phyloP scores from a whole-genome alignment of 1,140 invertebrate species.

The Rhagoletis zephyria region DNA sequence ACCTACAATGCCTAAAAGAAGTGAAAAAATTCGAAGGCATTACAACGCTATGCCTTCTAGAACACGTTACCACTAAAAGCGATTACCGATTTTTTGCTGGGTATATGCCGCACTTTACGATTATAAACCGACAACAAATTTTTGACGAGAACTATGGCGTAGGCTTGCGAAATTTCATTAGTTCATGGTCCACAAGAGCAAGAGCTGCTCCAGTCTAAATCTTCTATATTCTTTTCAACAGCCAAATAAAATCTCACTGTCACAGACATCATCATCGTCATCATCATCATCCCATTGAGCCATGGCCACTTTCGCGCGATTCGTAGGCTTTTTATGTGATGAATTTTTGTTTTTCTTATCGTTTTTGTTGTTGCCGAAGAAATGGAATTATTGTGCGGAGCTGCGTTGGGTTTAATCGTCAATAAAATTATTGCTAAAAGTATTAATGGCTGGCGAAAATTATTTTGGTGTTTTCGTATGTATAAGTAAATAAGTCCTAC shows the following conservation, averaged over 20 bases:
- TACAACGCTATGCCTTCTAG: no score
- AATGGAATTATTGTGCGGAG: constrained; percentile 5
- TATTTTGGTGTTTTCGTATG: background rate
- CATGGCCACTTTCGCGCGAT: background rate
- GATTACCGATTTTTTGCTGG: no score
- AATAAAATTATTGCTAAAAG: constrained; percentile 42
- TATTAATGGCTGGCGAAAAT: background rate
- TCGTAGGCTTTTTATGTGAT: background rate
- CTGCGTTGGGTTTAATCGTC: constrained; percentile 34
- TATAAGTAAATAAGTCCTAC: background rate
- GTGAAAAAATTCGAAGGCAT: no score
- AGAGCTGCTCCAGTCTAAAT: background rate
- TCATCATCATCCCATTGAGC: background rate
- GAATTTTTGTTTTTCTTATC: constrained; percentile 2
- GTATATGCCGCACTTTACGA: constrained; percentile 61
- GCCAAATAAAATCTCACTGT: constrained; percentile 14
- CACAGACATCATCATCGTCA: background rate
- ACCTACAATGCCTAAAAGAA: no score
- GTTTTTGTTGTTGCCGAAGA: background rate
- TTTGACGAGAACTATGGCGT: background rate
- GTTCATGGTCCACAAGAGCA: background rate
- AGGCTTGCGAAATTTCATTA: background rate
- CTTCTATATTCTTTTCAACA: background rate
- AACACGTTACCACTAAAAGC: no score
- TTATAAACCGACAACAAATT: constrained; percentile 63